Conservation (phyloP, 1,140 invertebrate genomes). For the Drosophila nasuta region DNA sequence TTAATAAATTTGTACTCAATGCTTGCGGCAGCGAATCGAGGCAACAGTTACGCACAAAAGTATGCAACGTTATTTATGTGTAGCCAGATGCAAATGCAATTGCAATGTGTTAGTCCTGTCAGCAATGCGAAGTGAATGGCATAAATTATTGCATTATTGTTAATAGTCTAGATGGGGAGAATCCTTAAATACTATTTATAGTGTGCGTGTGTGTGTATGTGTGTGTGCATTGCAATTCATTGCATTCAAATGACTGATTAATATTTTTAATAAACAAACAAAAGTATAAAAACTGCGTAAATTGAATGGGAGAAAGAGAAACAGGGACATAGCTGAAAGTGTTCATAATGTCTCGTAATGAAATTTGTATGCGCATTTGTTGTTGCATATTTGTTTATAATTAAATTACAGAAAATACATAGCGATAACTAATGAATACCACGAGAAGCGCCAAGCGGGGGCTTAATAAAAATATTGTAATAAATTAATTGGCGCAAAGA, state of each 20-base stretch:
- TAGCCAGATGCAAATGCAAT: conserved; percentile 52
- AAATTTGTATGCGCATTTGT: conserved; percentile 56
- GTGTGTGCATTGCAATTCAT: conserved; percentile 67
- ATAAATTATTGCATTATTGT: conserved; percentile 79
- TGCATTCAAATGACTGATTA: conserved; percentile 84
- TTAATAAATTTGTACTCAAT: conserved; percentile 61
- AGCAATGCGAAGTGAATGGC: conserved; percentile 62
- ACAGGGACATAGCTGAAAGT: conserved; percentile 52
- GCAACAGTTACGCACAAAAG: conserved; percentile 50
- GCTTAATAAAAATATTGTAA: conserved; percentile 73
- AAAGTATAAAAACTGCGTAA: conserved; percentile 37
- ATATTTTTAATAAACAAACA: conserved; percentile 82
- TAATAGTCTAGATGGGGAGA: conserved; percentile 52
- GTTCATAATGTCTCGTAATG: conserved; percentile 47
- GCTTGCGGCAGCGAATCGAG: neutral
- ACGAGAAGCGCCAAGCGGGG: neutral
- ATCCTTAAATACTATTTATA: conserved; percentile 46
- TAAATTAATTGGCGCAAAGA: conserved; percentile 80
- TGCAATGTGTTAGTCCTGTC: conserved; percentile 65
- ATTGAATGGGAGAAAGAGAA: conserved; percentile 34
- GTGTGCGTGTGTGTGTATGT: conserved; percentile 9
- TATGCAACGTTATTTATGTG: conserved; percentile 67
- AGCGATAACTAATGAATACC: conserved; percentile 51
- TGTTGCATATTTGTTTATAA: conserved; percentile 79
- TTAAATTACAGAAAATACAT: conserved; percentile 70